phyloP scores from a whole-genome alignment of 1,140 invertebrate genomes.

The Leucophenga varia region DNA sequence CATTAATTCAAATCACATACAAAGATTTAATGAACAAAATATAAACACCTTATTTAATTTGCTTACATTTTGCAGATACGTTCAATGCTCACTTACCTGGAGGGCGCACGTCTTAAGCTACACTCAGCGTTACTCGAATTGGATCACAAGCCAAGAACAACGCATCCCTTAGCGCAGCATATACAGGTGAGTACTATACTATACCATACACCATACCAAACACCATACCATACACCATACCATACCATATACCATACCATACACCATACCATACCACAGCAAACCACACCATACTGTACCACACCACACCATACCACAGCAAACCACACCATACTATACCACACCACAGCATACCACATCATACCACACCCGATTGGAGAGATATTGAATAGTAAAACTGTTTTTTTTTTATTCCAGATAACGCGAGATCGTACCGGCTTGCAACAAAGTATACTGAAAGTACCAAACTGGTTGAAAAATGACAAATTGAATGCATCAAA shows the following conservation, averaged over 20 bases:
- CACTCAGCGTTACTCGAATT: conserved; percentile 78
- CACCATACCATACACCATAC: no score
- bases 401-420: conserved; percentile 61
- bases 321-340: no score
- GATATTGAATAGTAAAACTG: no score
- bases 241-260: no score
- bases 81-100: conserved; percentile 88
- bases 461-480: conserved; percentile 77
- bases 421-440: conserved; percentile 86
- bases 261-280: no score
- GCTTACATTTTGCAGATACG: conserved; percentile 67
- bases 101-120: conserved; percentile 86
- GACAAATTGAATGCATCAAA: conserved; percentile 56
- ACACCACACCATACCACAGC: no score
- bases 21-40: neutral
- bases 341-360: no score
- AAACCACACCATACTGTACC: no score
- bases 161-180: conserved; percentile 80
- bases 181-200: conserved; percentile 60
- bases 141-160: conserved; percentile 72
- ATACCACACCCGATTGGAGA: no score
- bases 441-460: conserved; percentile 83
- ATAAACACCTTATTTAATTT: neutral
- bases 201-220: no score
- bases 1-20: no score